Base-by-base conservation (phyloP, 2,888 invertebrate species). In the Phrixothrix hirtus region DNA sequence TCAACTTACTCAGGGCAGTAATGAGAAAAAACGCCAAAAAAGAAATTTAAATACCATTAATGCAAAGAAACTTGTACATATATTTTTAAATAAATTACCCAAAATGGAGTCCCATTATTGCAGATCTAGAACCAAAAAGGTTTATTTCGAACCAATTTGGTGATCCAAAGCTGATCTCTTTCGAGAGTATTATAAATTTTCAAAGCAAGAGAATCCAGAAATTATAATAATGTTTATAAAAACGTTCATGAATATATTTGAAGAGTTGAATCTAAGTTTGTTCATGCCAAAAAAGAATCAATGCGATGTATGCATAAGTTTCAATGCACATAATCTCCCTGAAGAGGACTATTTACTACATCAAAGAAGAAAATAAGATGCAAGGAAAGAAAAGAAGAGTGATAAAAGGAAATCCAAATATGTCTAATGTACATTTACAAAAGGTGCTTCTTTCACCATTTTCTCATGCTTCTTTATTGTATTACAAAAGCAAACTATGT, bases 221-320 rank as follows among this genome's bases (percentile, higher is more conserved):
- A n/a, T n/a, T n/a, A n/a, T 10, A 10, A 9, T 14, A 1, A 30
- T 30, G 6, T 41, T 30, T n/a, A 41, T 41, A 30, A 41, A 38
- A 41, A 41, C 30, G 6, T 41, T 41, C 15, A 11, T 14, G 5
- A 2, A 15, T 39, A 47, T 57, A 15, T 58, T 63, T 37, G 41
- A 49, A 25, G 38, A 53, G n/a, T 25, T 32, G 30, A 63, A 61
- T 49, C 26, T 62, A 9, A 54, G 55, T 32, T 41, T 65, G 30
- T 63, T 61, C 38, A 13, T 9, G 26, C 59, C 61, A 14, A 64
- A 60, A 50, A 63, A 63, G 56, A 57, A 61, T 36, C 50, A 53
- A 31, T 61, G 59, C 36, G 57, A 61, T 44, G 1, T 44, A 9
- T 44, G 38, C 30, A 1, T 17, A 11, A 21, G n/a, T 32, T 50